These are phyloP conservation scores for Andrena bucephala DNA, from an alignment of 2,888 invertebrate species.

Conservation along the genomic window DNA sequence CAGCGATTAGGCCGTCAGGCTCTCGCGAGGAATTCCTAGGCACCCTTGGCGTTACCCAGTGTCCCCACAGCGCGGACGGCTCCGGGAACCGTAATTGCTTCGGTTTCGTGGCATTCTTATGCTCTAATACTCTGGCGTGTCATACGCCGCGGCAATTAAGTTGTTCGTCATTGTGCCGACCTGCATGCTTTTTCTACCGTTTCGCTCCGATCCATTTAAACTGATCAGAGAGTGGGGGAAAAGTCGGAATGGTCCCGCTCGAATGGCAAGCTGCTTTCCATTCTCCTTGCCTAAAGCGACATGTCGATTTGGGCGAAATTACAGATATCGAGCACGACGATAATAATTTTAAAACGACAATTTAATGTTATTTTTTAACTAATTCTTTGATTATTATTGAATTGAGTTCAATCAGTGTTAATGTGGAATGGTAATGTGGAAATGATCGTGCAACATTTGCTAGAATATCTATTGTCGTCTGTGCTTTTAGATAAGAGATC, in stretches of 20 bases:
- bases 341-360: too few relatives aligned
- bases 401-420: too few relatives aligned
- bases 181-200: neutral
- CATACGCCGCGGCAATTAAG: neutral
- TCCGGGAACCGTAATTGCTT: conserved; percentile 6
- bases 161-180: neutral
- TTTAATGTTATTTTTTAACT: too few relatives aligned
- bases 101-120: neutral
- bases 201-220: neutral
- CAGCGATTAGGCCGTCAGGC: conserved; percentile 8
- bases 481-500: too few relatives aligned
- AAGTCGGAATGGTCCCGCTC: neutral
- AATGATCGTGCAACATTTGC: too few relatives aligned
- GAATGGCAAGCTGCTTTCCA: too few relatives aligned
- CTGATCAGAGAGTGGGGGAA: neutral
- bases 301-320: too few relatives aligned
- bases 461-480: too few relatives aligned
- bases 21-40: neutral
- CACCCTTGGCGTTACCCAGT: neutral
- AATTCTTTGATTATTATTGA: too few relatives aligned
- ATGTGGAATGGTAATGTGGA: too few relatives aligned
- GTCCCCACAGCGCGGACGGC: neutral
- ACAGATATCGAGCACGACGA: too few relatives aligned
- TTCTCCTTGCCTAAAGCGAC: too few relatives aligned
- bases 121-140: neutral